phyloP scores from a whole-genome alignment of 30 jellyfish, hydroid and myxozoan genomes.

The Hydractinia echinata region DNA sequence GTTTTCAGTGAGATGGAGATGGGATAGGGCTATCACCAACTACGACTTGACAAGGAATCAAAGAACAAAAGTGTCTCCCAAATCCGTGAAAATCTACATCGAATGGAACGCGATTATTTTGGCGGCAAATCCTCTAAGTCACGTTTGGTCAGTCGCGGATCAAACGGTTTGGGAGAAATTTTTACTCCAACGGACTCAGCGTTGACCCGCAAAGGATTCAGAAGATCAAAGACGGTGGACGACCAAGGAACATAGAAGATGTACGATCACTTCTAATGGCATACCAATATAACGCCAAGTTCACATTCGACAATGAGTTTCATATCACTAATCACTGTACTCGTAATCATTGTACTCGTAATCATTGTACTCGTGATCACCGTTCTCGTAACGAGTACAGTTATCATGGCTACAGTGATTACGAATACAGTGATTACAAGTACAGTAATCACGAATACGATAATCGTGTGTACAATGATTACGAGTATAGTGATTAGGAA shows the following conservation, averaged over 20 bases:
- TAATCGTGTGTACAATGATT: no score
- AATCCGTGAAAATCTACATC: neutral
- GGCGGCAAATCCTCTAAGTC: neutral
- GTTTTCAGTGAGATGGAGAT: constrained; percentile 21
- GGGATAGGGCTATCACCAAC: constrained; percentile 36
- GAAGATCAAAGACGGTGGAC: constrained; percentile 16
- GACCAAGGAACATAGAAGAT: neutral
- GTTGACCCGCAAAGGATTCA: constrained; percentile 1
- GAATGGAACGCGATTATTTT: constrained; percentile 1
- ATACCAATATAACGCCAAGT: neutral
- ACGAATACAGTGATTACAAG: no score
- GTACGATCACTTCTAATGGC: constrained; percentile 12
- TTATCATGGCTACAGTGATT: no score
- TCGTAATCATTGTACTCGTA: no score
- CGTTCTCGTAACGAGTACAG: no score
- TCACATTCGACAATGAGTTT: neutral
- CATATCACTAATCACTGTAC: neutral
- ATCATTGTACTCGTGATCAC: no score
- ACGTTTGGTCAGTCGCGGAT: neutral
- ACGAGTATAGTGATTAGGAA: no score
- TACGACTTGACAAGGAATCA: neutral
- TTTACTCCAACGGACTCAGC: constrained; percentile 3
- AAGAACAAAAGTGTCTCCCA: constrained; percentile 3
- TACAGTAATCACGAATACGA: no score
- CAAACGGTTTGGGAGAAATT: constrained; percentile 10